phyloP scores from a whole-genome alignment of 2,113 vertebrate species.

The Channa maculata region DNA sequence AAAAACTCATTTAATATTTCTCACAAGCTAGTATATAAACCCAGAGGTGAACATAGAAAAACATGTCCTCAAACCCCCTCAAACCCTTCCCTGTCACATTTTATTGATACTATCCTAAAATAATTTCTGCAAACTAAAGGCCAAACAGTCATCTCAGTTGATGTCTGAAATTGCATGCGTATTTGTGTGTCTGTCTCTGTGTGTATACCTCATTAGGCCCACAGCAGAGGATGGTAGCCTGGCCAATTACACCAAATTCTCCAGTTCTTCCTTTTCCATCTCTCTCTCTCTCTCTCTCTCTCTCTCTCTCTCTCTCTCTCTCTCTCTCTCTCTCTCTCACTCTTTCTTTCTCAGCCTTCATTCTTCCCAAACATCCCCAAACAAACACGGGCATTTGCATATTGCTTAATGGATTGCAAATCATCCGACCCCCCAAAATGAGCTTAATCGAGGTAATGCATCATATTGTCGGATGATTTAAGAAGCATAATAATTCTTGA shows the following conservation, averaged over 20 bases:
- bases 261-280: slow-evolving; percentile 20
- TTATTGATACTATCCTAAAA: slow-evolving; percentile 47
- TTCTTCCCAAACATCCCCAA: slow-evolving; percentile 51
- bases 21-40: neutral
- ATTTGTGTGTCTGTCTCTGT: slow-evolving; percentile 25
- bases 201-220: slow-evolving; percentile 70
- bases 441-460: slow-evolving; percentile 72
- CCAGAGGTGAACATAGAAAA: neutral
- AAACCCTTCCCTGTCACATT: slow-evolving; percentile 33
- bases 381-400: slow-evolving; percentile 70
- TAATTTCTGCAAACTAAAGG: slow-evolving; percentile 33
- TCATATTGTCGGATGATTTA: slow-evolving; percentile 66
- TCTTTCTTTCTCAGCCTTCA: slow-evolving; percentile 19
- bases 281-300: neutral
- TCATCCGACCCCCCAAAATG: slow-evolving; percentile 62
- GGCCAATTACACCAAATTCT: slow-evolving; percentile 65
- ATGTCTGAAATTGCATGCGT: slow-evolving; percentile 18
- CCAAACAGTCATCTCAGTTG: slow-evolving; percentile 24
- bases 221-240: slow-evolving; percentile 48
- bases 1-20: neutral
- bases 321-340: neutral
- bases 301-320: slow-evolving; percentile 10
- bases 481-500: slow-evolving; percentile 56
- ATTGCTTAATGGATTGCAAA: slow-evolving; percentile 76
- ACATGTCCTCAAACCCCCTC: neutral